These are phyloP conservation scores for Trachelus tabidus DNA, from an alignment of 2,888 invertebrate genomes.

Conservation along the genomic window DNA sequence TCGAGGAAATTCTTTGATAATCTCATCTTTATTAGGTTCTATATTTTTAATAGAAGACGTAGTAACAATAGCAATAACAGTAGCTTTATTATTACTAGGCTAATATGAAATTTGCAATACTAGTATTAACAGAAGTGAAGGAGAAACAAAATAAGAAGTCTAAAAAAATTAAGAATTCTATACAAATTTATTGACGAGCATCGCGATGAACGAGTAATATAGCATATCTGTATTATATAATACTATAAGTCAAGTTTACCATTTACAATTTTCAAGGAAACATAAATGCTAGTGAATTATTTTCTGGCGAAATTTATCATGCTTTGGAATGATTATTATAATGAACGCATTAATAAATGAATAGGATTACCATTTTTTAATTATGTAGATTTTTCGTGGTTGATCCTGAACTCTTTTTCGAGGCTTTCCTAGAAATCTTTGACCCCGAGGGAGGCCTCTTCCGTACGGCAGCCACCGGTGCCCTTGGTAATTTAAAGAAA, in stretches of 20 bases:
- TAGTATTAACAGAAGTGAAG: neutral
- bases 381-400: neutral
- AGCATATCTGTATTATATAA: neutral
- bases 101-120: neutral
- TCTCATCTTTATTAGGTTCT: neutral
- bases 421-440: neutral
- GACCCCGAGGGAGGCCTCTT: neutral
- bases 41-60: neutral
- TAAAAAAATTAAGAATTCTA: neutral
- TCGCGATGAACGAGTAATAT: neutral
- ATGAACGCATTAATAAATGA: neutral
- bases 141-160: neutral
- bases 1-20: neutral
- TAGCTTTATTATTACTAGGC: neutral
- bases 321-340: neutral
- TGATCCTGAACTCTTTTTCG: neutral
- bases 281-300: neutral
- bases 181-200: neutral
- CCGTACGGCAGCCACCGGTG: neutral
- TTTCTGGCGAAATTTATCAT: neutral
- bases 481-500: neutral
- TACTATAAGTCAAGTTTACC: too few relatives aligned
- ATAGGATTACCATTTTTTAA: neutral
- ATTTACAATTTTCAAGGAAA: too few relatives aligned
- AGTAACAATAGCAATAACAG: neutral